Evolutionary conservation across 2,797 vertebrate genomes (phyloP), one percentile per base, ranked within the genome.

Genomic region (Botia almorhae): DNA sequence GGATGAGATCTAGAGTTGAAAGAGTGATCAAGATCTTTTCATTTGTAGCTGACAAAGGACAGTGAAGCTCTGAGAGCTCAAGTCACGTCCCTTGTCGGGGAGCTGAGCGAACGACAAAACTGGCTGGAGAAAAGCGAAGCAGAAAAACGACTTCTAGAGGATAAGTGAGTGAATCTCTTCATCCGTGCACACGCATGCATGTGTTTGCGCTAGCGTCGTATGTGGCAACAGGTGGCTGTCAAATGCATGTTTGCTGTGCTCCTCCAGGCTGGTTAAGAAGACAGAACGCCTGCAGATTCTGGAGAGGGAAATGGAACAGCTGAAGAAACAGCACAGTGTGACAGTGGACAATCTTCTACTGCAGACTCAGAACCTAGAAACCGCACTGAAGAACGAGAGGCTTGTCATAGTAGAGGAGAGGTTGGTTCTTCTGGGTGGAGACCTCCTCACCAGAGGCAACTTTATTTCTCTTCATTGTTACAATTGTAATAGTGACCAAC

Each of bases 311-410:
- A 87, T 91, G 67, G 96, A 96, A 58, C 90, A 90, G 1, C 92
- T 95, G 88, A 92, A 88, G 89, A 96, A 95, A 88, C 94, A 96
- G 90, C 94, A 97, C 83, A 90, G 93, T 0, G 92, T 96, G 48
- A 94, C 95, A 16, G 92, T 95, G 86, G 96, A 97, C 88, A 96
- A 96, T 84, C 91, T 96, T 81, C 91, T 95, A 85, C 91, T 98
- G 84, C 95, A 97, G 90, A 94, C 85, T 10, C 95, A 97, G 89
- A 94, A 91, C 67, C 86, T 96, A 87, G 96, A 98, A 80, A 88
- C 93, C 0, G 96, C 96, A 0, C 90, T 97, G 78, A 95, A 96
- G 83, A 89, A 93, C 0, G 96, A 98, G 87, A 92, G 96, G 46
- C 93, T 94, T 8, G 90, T 94, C 0, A 95, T 95, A 80, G 94